Percentiles rank a stretch among this genome's conserved stretches.
Conservation (phyloP, 2,888 invertebrate species). For the Drosophila melanocephala region DNA sequence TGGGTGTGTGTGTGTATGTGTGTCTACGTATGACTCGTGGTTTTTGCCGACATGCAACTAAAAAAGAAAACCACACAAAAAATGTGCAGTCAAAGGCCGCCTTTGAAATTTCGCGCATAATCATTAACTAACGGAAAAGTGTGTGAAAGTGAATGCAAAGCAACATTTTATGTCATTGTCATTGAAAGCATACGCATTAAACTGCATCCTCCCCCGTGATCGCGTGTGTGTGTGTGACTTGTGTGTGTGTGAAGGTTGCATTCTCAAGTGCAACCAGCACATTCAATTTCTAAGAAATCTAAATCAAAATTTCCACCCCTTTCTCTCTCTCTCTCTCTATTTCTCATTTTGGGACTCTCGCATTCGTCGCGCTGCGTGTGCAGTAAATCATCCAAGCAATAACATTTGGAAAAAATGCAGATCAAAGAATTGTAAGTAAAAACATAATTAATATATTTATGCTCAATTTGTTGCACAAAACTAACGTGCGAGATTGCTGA, state of each 20-base stretch:
- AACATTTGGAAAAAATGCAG: constrained; percentile 77
- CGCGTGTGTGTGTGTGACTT: constrained; percentile 21
- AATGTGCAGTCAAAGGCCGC: constrained; percentile 34
- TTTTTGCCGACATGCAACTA: constrained; percentile 70
- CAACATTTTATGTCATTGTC: constrained; percentile 16
- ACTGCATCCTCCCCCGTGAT: constrained; percentile 36
- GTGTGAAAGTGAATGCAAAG: constrained; percentile 7
- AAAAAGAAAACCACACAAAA: constrained; percentile 31
- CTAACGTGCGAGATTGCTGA: constrained; percentile 43
- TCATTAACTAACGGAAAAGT: constrained; percentile 11
- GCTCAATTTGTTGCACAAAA: constrained; percentile 26
- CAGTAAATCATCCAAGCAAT: constrained; percentile 51
- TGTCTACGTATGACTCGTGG: constrained; percentile 69
- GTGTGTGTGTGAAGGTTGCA: constrained; percentile 63
- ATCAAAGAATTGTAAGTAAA: constrained; percentile 83
- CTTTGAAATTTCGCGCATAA: constrained; percentile 10
- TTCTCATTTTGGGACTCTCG: constrained; percentile 10
- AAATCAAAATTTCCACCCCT: constrained; percentile 44
- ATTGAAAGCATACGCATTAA: constrained; percentile 29
- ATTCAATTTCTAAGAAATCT: constrained; percentile 51
- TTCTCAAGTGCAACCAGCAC: constrained; percentile 68
- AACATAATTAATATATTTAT: constrained; percentile 9
- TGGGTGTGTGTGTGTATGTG: constrained; percentile 32
- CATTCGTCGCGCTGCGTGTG: constrained; percentile 15
- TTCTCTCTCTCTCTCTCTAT: constrained; percentile 45